Evolutionary conservation across 2,888 invertebrate genomes (phyloP), one percentile per base, ranked within the genome.

Genomic region (Leucophenga montana): DNA sequence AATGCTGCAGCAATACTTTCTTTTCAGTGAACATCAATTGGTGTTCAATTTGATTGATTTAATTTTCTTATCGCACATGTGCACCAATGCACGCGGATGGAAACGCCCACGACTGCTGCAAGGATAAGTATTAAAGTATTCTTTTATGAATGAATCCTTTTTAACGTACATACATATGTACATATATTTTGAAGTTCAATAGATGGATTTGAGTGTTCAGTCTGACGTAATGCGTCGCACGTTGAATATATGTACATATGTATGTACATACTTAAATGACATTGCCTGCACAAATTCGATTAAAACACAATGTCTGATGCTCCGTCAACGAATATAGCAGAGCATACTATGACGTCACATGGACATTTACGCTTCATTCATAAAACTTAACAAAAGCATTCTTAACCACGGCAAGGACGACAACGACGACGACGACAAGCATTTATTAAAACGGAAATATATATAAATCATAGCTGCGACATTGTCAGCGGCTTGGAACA

Each of bases 61-160:
- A 78, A 82, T 82, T 82, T 74, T 68, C 85, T 82, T 82, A 82
- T 82, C 81, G 83, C 83, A 82, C 75, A 82, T 85, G 85, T 82
- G 85, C 81, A 82, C 85, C 82, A 82, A 57, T 83, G 81, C 75
- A 20, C 46, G 22, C 54, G 13, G 22, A 11, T 20, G 22, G 16
- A 13, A 31, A 59, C 57, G 57, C 57, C 57, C 57, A 59, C 57
- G 16, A 56, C 22, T 11, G 33, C 31, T 33, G 16, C 16, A 4
- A 31, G 31, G 3, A 3, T 31, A 27, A n/a, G 3, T n/a, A 57
- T 5, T 4, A 31, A 57, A 57, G 20, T 9, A 20, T 8, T 16
- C 31, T 6, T 61, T 61, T 18, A 22, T 62, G 46, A 62, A 62
- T 62, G 62, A 62, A 46, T 46, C 14, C 46, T 11, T 39, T 39